Base-by-base conservation (phyloP, 2,888 invertebrate species). In the Harpagoxenus sublaevis region DNA sequence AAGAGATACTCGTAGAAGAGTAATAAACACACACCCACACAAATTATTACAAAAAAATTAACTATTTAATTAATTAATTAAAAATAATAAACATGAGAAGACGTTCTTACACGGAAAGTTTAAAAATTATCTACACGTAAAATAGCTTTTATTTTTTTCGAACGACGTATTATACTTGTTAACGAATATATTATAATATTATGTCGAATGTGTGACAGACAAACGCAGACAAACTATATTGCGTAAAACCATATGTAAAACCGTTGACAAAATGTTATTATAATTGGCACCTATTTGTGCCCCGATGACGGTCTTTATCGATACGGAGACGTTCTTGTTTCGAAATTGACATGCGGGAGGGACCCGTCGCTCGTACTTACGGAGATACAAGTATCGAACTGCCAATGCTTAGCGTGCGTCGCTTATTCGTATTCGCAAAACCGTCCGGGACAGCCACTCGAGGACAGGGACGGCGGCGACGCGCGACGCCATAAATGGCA, bases 401-500 rank as follows among this genome's bases (percentile, higher is more conserved):
- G 60, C 35, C 18, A 28, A 73, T 73, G 60, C 48, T 23, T 45
- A 45, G 15, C 75, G n/a, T 48, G 57, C 39, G 53, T 42, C 51
- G 78, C 60, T 42, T 51, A 23, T 55, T 78, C 28, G 62, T 71
- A 83, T 85, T 77, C 74, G 60, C 84, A 73, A 85, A 86, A 85
- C 82, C 71, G 79, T 60, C 53, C 55, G 83, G 55, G 70, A 83
- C 84, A 65, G 79, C n/a, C 55, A 84, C 74, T 31, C 83, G 85
- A 83, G 86, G 91, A 74, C 71, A 68, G 84, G 85, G 73, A 85
- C 82, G 84, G 42, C 35, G 60, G 35, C 79, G 73, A 12, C 31
- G 57, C 35, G n/a, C 66, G 51, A 68, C 53, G 83, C 90, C 91
- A 90, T 90, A 90, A 90, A 91, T 90, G 91, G 91, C 85, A 86